These are phyloP conservation scores for Liparis tanakae DNA, from an alignment of 2,797 vertebrate species.

Conservation along the genomic window DNA sequence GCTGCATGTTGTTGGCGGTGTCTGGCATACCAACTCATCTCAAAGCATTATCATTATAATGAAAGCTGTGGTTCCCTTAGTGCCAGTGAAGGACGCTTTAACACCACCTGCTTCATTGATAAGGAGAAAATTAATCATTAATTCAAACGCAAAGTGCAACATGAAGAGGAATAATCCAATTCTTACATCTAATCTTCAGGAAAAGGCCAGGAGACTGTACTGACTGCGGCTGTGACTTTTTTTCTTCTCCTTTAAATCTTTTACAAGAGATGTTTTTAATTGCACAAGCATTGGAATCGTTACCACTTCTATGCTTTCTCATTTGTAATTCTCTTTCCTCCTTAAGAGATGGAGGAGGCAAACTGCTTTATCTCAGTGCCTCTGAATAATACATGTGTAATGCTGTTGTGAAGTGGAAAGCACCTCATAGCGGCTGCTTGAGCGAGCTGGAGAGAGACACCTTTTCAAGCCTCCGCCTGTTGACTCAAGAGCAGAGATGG, in stretches of 20 bases:
- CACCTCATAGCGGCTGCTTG: conserved; percentile 64
- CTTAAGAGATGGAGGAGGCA: conserved; percentile 59
- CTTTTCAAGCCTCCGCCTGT: conserved; percentile 28
- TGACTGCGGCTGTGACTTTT: conserved; percentile 1
- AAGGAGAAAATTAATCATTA: conserved; percentile 33
- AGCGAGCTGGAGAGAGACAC: conserved; percentile 56
- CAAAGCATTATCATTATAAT: not conserved
- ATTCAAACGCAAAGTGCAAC: conserved; percentile 34
- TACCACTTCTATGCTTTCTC: conserved; percentile 46
- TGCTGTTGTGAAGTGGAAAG: conserved; percentile 65
- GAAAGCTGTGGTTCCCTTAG: not conserved
- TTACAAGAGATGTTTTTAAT: conserved; percentile 64
- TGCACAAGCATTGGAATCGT: conserved; percentile 46
- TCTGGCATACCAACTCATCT: not conserved
- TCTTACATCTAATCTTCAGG: conserved; percentile 25
- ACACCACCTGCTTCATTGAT: conserved; percentile 31
- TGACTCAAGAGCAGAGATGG: conserved; percentile 21
- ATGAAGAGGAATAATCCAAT: conserved; percentile 46
- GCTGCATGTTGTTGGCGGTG: not conserved
- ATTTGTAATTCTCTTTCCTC: conserved; percentile 71
- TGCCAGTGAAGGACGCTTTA: not conserved
- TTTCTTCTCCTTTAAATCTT: conserved; percentile 45
- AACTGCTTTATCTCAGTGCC: conserved; percentile 74
- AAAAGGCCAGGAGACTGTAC: conserved; percentile 11
- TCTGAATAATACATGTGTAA: conserved; percentile 80